Conservation (phyloP, 2,888 invertebrate species). For the Synergus umbraculus region DNA sequence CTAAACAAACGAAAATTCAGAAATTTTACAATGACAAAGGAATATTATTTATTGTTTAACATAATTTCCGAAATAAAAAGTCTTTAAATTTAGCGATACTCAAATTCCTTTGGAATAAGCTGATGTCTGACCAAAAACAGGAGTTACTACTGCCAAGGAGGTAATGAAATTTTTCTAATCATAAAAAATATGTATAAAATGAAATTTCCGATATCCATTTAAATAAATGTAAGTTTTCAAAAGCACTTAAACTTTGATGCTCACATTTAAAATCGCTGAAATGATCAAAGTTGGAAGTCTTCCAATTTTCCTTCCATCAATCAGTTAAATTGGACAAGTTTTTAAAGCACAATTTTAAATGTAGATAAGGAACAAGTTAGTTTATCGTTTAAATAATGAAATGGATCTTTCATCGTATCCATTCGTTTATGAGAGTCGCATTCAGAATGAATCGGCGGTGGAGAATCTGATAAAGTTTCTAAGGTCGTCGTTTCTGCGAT, state of each 20-base stretch:
- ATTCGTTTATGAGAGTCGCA: not conserved
- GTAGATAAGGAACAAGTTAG: constrained; percentile 3
- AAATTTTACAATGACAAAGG: no score
- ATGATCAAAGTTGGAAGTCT: not conserved
- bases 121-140: no score
- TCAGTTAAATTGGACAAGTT: not conserved
- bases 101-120: no score
- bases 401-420: constrained; percentile 3
- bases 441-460: not conserved
- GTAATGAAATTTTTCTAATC: not conserved
- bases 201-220: not conserved
- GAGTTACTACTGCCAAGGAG: not conserved
- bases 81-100: no score
- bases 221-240: not conserved
- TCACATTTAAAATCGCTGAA: not conserved
- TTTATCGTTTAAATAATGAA: constrained; percentile 2
- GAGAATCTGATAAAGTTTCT: constrained; percentile 3
- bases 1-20: not conserved
- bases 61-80: no score
- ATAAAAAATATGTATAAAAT: not conserved
- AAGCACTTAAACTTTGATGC: not conserved
- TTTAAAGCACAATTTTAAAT: not conserved
- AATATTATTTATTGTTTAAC: no score
- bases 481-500: not conserved
- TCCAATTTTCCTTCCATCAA: not conserved